Conservation (phyloP, 1,140 invertebrate species). For the Sipha flava region DNA sequence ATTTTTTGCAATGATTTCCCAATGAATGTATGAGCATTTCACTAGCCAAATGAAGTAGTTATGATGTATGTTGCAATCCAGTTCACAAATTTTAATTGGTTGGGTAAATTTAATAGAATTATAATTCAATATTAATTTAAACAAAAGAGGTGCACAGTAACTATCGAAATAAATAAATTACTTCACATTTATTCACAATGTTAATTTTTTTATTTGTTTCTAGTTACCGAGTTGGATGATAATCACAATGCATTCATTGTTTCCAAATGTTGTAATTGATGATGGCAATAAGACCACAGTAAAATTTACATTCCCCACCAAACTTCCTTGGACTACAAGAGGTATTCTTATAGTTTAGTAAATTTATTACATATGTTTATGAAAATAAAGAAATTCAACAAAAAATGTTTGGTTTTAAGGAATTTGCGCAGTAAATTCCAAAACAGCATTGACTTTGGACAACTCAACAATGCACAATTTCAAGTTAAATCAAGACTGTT, state of each 20-base stretch:
- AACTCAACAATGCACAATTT: constrained; percentile 37
- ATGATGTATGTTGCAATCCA: too few species aligned
- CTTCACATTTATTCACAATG: too few species aligned
- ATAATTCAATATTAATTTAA: too few species aligned
- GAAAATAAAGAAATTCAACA: neutral
- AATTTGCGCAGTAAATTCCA: constrained; percentile 38
- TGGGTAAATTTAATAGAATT: too few species aligned
- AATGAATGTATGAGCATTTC: too few species aligned
- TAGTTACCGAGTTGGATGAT: constrained; percentile 41
- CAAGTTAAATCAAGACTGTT: constrained; percentile 35
- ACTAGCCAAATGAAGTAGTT: too few species aligned
- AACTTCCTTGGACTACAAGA: constrained; percentile 35
- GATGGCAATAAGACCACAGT: constrained; percentile 37
- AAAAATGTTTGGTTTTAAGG: constrained; percentile 34
- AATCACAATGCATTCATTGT: constrained; percentile 39
- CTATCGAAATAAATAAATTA: too few species aligned
- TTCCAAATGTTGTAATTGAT: constrained; percentile 39
- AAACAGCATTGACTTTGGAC: constrained; percentile 39
- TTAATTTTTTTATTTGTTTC: neutral
- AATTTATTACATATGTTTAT: neutral
- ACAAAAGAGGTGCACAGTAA: too few species aligned
- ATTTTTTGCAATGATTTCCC: too few species aligned
- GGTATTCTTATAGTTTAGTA: neutral
- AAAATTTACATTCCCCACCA: constrained; percentile 34
- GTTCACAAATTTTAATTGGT: too few species aligned